phyloP scores from a whole-genome alignment of 2,113 vertebrate genomes.

The Herpailurus yagouaroundi region DNA sequence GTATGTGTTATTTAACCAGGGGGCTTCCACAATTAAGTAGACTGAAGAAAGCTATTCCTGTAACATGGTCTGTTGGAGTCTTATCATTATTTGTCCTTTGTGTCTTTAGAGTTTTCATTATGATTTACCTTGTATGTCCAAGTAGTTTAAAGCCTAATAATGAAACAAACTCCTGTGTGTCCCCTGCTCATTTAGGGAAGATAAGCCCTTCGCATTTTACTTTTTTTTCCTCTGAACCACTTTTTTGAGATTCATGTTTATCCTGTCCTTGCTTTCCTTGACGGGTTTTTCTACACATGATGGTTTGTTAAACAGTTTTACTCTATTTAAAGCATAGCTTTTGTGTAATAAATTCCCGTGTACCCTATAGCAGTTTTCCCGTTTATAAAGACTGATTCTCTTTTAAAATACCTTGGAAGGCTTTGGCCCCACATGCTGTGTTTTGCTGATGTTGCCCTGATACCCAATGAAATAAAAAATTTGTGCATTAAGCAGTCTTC shows the following conservation, averaged over 20 bases:
- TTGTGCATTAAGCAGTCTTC: background rate
- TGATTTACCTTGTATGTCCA: background rate
- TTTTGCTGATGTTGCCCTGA: background rate
- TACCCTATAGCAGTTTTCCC: background rate
- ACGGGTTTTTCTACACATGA: background rate
- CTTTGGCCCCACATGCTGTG: background rate
- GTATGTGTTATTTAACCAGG: background rate
- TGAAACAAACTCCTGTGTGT: background rate
- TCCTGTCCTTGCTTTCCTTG: background rate
- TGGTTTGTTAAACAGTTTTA: background rate
- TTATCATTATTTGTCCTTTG: background rate
- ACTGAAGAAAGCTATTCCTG: background rate
- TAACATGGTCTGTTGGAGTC: background rate
- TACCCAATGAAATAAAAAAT: background rate
- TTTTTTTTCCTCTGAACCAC: background rate
- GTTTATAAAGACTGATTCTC: background rate
- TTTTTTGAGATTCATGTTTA: background rate
- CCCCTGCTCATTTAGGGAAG: background rate
- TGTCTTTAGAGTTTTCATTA: background rate
- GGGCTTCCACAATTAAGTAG: background rate
- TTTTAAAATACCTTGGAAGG: slow-evolving; percentile 15
- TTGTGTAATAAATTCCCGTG: background rate
- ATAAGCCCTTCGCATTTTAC: background rate
- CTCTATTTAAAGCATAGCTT: background rate
- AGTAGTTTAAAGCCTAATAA: background rate